A percentile compares a stretch with the other conserved stretches of the same genome.
Conservation (phyloP, 2,797 vertebrate species). For the Scomberomorus guttatus region DNA sequence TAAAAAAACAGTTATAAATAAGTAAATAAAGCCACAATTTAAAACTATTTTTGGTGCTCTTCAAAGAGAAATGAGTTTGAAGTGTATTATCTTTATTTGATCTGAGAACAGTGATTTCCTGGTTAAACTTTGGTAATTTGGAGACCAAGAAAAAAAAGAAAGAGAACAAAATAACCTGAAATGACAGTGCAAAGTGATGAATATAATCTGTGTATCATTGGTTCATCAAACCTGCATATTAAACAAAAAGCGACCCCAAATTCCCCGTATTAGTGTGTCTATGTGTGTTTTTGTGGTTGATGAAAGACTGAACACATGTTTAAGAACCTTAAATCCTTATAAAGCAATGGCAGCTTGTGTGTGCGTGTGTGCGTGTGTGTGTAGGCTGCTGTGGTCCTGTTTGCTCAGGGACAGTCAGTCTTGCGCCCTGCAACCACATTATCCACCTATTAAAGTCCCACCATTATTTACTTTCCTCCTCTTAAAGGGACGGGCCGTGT, state of each 20-base stretch:
- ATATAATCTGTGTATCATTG: not conserved
- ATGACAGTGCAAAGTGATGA: not conserved
- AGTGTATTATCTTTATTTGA: not conserved
- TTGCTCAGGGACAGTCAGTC: constrained; percentile 82
- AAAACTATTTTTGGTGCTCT: not conserved
- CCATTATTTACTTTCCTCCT: constrained; percentile 87
- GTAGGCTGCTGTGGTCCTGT: constrained; percentile 62
- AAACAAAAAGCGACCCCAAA: not conserved
- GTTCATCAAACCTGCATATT: not conserved
- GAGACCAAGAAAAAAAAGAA: not conserved
- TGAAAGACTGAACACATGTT: not conserved
- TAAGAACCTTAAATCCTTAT: constrained; percentile 10
- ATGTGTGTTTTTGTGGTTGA: not conserved
- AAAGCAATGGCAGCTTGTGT: constrained; percentile 21
- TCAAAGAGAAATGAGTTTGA: not conserved
- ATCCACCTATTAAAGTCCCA: constrained; percentile 86
- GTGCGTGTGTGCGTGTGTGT: constrained; percentile 38
- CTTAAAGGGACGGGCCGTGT: constrained; percentile 76
- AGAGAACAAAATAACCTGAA: constrained; percentile 1
- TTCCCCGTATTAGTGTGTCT: not conserved
- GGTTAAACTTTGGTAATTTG: not conserved
- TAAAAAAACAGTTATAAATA: not conserved
- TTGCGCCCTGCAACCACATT: constrained; percentile 83
- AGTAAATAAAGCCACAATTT: not conserved
- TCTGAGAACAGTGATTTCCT: not conserved